phyloP scores from a whole-genome alignment of 2,113 vertebrate genomes.

The Triplophysa siluroides region DNA sequence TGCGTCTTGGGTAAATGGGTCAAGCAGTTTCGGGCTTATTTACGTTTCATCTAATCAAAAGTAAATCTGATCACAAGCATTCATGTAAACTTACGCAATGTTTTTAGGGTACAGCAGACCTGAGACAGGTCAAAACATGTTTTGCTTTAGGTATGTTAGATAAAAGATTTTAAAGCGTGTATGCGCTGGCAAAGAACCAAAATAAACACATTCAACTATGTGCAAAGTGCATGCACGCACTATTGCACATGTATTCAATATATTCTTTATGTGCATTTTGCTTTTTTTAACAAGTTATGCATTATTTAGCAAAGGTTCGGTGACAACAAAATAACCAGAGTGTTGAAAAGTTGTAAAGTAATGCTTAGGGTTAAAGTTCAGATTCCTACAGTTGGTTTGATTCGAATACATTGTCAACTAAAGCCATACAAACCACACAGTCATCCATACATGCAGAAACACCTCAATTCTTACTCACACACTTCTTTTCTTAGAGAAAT shows the following conservation, averaged over 20 bases:
- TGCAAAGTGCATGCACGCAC: not conserved
- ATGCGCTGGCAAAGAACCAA: not conserved
- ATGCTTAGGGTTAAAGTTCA: not conserved
- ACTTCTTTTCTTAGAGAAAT: not conserved
- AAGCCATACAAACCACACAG: not conserved
- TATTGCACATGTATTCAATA: no score
- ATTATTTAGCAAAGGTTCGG: no score
- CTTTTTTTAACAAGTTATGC: not conserved
- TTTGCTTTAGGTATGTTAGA: not conserved
- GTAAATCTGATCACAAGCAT: not conserved
- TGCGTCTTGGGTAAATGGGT: no score
- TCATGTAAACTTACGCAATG: not conserved
- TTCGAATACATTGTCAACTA: not conserved
- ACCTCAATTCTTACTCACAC: not conserved
- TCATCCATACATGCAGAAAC: not conserved
- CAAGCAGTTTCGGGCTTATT: no score
- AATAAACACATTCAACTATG: not conserved
- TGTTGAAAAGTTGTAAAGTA: not conserved
- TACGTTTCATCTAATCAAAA: no score
- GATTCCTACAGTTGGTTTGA: not conserved
- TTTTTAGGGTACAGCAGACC: not conserved
- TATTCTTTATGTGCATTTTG: not conserved
- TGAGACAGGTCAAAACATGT: not conserved
- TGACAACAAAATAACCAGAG: no score
- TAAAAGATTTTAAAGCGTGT: not conserved